phyloP scores from a whole-genome alignment of 2,888 invertebrate genomes.

The Argynnis bischoffii region DNA sequence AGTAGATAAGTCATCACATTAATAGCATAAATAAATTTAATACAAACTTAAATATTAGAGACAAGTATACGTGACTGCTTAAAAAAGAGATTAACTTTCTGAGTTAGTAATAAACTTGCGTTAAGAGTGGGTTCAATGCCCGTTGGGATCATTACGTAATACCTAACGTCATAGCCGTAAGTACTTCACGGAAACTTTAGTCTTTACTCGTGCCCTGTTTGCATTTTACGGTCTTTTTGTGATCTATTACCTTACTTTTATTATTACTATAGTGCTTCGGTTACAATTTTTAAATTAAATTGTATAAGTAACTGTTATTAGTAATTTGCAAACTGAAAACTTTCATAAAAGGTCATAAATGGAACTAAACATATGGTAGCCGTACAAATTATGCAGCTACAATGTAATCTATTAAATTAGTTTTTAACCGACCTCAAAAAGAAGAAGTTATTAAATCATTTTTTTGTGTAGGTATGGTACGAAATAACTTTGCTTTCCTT shows the following conservation, averaged over 20 bases:
- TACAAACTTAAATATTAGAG: background rate
- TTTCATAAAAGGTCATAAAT: too few relatives aligned
- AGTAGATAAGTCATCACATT: background rate
- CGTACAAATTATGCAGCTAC: too few relatives aligned
- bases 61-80: background rate
- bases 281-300: background rate
- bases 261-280: background rate
- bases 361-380: too few relatives aligned
- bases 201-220: slow-evolving; percentile 7
- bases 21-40: background rate
- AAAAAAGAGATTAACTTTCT: background rate
- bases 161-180: slow-evolving; percentile 19
- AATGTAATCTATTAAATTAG: too few relatives aligned
- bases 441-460: too few relatives aligned
- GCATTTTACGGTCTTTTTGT: slow-evolving; percentile 10
- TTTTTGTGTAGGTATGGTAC: too few relatives aligned
- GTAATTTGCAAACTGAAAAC: background rate
- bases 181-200: slow-evolving; percentile 15
- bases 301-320: background rate
- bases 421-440: too few relatives aligned
- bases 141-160: slow-evolving; percentile 15
- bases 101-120: slow-evolving; percentile 15
- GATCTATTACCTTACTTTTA: slow-evolving; percentile 1
- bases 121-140: slow-evolving; percentile 22
- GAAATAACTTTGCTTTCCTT: too few relatives aligned